Base-by-base conservation (phyloP, 2,888 invertebrate species). In the Xanthorhoe designata region DNA sequence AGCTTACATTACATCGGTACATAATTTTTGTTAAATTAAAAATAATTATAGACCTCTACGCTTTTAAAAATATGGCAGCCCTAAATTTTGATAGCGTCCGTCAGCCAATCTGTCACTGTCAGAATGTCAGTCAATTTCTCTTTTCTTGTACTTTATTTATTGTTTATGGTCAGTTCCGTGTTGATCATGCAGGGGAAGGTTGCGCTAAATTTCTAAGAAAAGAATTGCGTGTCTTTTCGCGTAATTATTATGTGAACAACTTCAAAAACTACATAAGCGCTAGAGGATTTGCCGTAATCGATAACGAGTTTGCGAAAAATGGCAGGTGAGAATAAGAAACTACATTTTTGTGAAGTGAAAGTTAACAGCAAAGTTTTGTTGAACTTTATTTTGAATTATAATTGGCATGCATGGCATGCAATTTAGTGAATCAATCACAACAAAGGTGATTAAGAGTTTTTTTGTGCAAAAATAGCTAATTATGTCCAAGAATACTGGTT, bases 321-420 rank as follows among this genome's bases (percentile, higher is more conserved):
- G 72, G 76, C 88, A 89, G 90, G 91, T 91, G 83, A 76, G 68
- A 50, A 47, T 38, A 72, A 69, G 54, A 68, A 72, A 67, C 61
- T 56, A 56, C 15, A 71, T 69, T 73, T 79, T 73, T 73, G 17
- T n/a, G 0, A 76, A 81, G 91, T 89, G 91, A 91, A 91, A 91
- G 91, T 91, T 80, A 66, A 52, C 32, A 49, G 52, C 35, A 15
- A 60, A 69, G 50, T 50, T 50, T 49, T 50, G 47, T 13, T 32
- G 13, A 8, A 15, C 5, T 32, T 51, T 63, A 45, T 42, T 29
- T 3, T 38, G 13, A 61, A 52, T 24, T 55, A 49, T 56, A n/a
- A 51, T 24, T 8, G 56, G 19, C 42, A 18, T 61, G n/a, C 15
- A 35, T 8, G 56, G 19, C 42, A 18, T 61, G n/a, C 15, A 35